Evolutionary conservation across 1,140 invertebrate genomes (phyloP).

Genomic region (Eupeodes corollae): DNA sequence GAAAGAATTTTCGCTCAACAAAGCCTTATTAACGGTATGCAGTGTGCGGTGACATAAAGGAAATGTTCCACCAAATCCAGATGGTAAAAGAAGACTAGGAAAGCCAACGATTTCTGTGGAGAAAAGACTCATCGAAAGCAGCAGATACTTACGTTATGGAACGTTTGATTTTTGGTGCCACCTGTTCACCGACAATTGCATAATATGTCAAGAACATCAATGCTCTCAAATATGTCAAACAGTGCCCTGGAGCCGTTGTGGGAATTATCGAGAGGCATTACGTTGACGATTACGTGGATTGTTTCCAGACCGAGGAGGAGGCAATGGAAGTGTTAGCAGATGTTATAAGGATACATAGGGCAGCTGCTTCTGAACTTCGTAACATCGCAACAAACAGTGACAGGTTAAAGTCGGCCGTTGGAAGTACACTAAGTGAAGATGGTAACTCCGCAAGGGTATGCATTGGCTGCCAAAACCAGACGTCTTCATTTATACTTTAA

Average conservation of each 20-base stretch:
- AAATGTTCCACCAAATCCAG: constrained; percentile 19
- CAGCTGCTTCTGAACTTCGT: constrained; percentile 10
- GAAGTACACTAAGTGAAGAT: background rate
- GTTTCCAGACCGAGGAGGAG: constrained; percentile 6
- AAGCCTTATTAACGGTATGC: constrained; percentile 7
- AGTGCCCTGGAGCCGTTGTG: constrained; percentile 13
- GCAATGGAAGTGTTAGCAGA: constrained; percentile 8
- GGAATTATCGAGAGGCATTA: constrained; percentile 24
- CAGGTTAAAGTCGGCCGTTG: background rate
- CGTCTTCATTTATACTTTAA: background rate
- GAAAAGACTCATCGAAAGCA: constrained; percentile 6
- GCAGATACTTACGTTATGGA: constrained; percentile 17
- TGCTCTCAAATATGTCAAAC: background rate
- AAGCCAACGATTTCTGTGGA: constrained; percentile 16
- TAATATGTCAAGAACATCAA: constrained; percentile 18
- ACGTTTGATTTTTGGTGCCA: constrained; percentile 22
- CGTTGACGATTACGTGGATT: constrained; percentile 32
- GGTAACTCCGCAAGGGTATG: background rate
- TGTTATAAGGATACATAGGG: constrained; percentile 12
- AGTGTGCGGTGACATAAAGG: no score
- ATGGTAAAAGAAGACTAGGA: constrained; percentile 11
- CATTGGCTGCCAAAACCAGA: background rate
- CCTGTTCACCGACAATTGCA: constrained; percentile 19
- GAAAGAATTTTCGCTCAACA: constrained; percentile 14
- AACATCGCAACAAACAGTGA: background rate